Conservation (phyloP, 2,888 invertebrate genomes). For the Alcis repandata region DNA sequence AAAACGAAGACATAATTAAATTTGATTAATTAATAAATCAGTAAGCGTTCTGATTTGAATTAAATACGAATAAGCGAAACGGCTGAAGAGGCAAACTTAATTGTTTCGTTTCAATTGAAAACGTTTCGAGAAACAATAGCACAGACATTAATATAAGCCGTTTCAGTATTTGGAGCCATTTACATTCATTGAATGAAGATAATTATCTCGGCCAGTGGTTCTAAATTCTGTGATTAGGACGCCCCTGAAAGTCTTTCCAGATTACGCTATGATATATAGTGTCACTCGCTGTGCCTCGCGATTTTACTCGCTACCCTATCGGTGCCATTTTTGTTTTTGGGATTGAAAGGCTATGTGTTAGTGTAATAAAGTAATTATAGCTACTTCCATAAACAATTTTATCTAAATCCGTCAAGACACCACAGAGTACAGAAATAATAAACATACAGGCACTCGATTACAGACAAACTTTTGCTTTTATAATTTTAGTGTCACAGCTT, state of each 20-base stretch:
- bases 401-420: too few species aligned
- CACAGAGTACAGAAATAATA: too few species aligned
- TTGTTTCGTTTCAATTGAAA: conserved; percentile 39
- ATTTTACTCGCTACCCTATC: too few species aligned
- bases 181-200: conserved; percentile 37
- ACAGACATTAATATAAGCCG: conserved; percentile 36
- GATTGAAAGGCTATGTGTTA: too few species aligned
- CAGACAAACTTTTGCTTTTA: too few species aligned
- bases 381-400: too few species aligned
- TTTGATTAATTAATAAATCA: conserved; percentile 37
- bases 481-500: too few species aligned
- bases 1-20: conserved; percentile 27
- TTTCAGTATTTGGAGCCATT: conserved; percentile 34
- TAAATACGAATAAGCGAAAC: conserved; percentile 30
- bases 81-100: conserved; percentile 27
- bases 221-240: conserved; percentile 24
- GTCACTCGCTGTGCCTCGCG: too few species aligned
- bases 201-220: conserved; percentile 35
- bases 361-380: too few species aligned
- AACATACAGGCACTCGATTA: too few species aligned
- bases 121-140: conserved; percentile 30
- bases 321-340: too few species aligned
- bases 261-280: not conserved
- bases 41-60: conserved; percentile 29
- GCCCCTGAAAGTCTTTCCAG: conserved; percentile 2